Percentiles rank a stretch among this genome's conserved stretches.
These are phyloP conservation scores for Psittacula cyanocephala DNA, from an alignment of 2,113 vertebrate genomes.

Conservation along the genomic window DNA sequence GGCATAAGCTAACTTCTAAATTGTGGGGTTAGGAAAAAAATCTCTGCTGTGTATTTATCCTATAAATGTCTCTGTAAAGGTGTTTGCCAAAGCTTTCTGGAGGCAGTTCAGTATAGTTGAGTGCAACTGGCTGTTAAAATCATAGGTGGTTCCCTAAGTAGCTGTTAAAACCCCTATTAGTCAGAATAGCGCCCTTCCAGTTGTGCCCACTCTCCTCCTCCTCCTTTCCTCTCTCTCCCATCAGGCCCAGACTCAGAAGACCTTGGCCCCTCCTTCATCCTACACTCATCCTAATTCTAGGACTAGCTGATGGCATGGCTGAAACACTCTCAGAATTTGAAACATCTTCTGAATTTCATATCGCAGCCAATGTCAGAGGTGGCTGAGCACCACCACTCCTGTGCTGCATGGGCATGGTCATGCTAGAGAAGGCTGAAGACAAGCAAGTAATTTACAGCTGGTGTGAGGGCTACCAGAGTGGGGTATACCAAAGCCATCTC, in stretches of 20 bases:
- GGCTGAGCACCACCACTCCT: neutral
- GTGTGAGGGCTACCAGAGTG: constrained; percentile 66
- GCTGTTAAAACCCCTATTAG: neutral
- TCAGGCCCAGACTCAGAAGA: neutral
- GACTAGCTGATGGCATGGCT: neutral
- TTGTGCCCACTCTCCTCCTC: neutral
- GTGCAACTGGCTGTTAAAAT: neutral
- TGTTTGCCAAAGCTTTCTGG: neutral
- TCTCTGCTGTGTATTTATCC: neutral
- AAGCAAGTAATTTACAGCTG: constrained; percentile 38
- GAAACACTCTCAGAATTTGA: neutral
- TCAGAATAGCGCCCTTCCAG: neutral
- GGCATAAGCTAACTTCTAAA: neutral
- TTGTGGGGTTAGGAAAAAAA: neutral
- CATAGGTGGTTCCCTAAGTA: neutral
- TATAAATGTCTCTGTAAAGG: neutral
- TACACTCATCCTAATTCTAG: neutral
- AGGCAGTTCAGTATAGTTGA: neutral
- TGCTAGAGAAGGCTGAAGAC: neutral
- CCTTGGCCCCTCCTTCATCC: neutral
- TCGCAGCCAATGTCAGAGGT: neutral
- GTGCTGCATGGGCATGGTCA: neutral
- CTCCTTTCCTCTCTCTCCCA: neutral
- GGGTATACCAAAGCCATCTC: constrained; percentile 56
- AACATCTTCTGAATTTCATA: neutral